Conservation (phyloP, 2,888 invertebrate species). For the Autographa gamma region DNA sequence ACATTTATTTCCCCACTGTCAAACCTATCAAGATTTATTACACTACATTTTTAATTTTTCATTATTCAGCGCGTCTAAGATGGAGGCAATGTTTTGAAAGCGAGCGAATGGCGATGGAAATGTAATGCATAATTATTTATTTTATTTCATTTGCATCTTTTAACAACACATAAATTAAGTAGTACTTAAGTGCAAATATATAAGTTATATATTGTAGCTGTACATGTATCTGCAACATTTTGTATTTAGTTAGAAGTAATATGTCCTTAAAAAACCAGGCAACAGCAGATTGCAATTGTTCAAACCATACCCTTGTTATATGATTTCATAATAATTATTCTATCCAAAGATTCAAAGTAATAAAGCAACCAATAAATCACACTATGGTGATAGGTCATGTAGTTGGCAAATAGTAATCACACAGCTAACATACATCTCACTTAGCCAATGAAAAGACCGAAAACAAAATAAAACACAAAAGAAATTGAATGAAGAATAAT, state of each 20-base stretch:
- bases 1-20: conserved; percentile 60
- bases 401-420: neutral
- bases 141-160: neutral
- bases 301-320: too few relatives aligned
- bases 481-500: conserved; percentile 6
- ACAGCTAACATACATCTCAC: neutral
- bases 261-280: neutral
- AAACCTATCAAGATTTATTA: conserved; percentile 62
- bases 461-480: neutral
- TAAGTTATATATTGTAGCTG: too few relatives aligned
- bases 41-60: conserved; percentile 52
- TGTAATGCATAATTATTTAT: neutral
- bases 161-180: too few relatives aligned
- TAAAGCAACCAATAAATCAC: neutral
- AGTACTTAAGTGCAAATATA: too few relatives aligned
- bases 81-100: conserved; percentile 18
- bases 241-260: neutral
- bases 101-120: conserved; percentile 18
- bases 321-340: too few relatives aligned
- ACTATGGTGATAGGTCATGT: neutral
- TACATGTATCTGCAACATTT: too few relatives aligned
- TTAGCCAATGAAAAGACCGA: neutral
- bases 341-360: neutral
- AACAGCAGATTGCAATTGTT: too few relatives aligned
- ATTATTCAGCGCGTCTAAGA: conserved; percentile 28